Percentiles rank a stretch among this genome's conserved stretches.
Evolutionary conservation across 2,888 invertebrate genomes (phyloP).

Genomic region (Junonia oenone): DNA sequence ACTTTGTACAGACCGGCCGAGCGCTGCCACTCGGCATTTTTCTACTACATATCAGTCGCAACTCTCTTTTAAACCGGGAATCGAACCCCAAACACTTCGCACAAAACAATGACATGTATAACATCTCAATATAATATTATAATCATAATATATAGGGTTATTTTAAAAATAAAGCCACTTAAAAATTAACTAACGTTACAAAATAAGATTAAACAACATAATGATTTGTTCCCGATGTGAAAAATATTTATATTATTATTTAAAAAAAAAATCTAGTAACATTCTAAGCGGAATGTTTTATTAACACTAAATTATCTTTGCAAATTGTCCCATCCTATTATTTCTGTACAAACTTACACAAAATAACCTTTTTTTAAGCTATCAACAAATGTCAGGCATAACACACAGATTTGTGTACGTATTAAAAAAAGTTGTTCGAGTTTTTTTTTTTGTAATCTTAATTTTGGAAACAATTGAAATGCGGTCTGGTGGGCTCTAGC

Average conservation of each 20-base stretch:
- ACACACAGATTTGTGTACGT: constrained; percentile 63
- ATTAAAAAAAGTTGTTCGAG: constrained; percentile 60
- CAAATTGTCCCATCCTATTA: constrained; percentile 78
- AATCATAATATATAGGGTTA: constrained; percentile 67
- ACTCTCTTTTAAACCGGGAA: constrained; percentile 67
- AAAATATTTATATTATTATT: constrained; percentile 59
- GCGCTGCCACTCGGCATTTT: constrained; percentile 50
- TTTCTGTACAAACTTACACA: constrained; percentile 74
- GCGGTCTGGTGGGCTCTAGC: constrained; percentile 70
- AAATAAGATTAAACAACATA: constrained; percentile 80
- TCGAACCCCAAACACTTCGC: constrained; percentile 68
- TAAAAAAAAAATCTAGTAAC: constrained; percentile 74
- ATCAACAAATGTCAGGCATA: constrained; percentile 62
- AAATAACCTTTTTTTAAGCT: constrained; percentile 71
- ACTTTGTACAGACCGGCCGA: constrained; percentile 71
- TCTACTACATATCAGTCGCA: constrained; percentile 75
- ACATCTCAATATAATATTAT: constrained; percentile 74
- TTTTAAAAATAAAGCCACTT: constrained; percentile 73
- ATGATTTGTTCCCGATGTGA: constrained; percentile 78
- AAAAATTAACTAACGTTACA: constrained; percentile 78
- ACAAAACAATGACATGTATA: constrained; percentile 76
- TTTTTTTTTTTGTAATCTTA: constrained; percentile 36
- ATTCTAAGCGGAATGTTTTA: constrained; percentile 77
- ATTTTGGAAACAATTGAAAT: constrained; percentile 51
- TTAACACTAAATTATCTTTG: constrained; percentile 79